Conservation (phyloP, 2,888 invertebrate genomes). For the Chrysotoxum bicinctum region DNA sequence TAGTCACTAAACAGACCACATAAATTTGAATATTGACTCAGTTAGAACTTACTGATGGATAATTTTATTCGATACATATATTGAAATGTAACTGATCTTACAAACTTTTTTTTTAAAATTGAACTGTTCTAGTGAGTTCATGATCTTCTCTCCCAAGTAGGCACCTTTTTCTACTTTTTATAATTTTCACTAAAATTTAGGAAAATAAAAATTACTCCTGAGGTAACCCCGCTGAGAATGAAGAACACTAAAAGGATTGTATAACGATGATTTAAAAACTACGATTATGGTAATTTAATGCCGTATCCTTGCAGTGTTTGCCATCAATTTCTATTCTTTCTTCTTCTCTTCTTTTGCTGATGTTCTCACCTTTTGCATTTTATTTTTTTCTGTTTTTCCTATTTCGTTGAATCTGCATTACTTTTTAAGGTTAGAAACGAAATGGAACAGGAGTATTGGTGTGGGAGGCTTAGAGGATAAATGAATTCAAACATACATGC, state of each 20-base stretch:
- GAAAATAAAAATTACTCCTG: too few relatives aligned
- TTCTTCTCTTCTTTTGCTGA: constrained; percentile 38
- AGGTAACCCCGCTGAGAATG: neutral
- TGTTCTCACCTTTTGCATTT: constrained; percentile 59
- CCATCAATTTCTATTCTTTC: constrained; percentile 66
- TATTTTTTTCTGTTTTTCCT: constrained; percentile 2
- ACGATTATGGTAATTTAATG: constrained; percentile 37
- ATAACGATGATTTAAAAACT: constrained; percentile 68
- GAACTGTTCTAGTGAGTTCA: too few relatives aligned
- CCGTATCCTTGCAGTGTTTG: constrained; percentile 68
- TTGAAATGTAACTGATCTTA: too few relatives aligned
- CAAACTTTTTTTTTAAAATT: too few relatives aligned
- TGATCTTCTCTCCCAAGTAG: too few relatives aligned
- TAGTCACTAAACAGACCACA: too few relatives aligned
- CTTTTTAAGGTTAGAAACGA: constrained; percentile 22
- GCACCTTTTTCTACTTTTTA: too few relatives aligned
- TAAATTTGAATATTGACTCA: too few relatives aligned
- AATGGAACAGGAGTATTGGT: neutral
- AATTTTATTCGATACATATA: too few relatives aligned
- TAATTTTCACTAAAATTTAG: too few relatives aligned
- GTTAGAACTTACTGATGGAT: too few relatives aligned
- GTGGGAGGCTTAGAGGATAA: constrained; percentile 32
- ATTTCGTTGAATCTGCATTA: constrained; percentile 49
- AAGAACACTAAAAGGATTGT: constrained; percentile 28
- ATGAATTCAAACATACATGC: constrained; percentile 28